phyloP scores from a whole-genome alignment of 2,113 vertebrate species.

The Cariama cristata region DNA sequence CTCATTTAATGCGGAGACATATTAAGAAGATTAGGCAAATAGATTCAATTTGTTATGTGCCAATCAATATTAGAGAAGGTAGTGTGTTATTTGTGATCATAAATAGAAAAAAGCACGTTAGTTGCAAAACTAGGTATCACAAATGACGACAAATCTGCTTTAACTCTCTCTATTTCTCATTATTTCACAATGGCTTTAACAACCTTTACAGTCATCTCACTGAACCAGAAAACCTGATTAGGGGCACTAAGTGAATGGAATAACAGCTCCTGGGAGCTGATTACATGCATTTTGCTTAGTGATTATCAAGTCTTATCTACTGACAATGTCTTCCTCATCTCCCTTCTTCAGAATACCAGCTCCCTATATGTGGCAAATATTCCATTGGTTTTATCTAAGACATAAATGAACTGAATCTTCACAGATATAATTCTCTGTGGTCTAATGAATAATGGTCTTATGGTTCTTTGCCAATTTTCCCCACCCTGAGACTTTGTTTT shows the following conservation, averaged over 20 bases:
- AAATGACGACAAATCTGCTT: not conserved
- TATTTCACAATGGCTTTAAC: slow-evolving; percentile 10
- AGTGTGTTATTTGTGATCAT: not conserved
- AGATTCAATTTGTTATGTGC: not conserved
- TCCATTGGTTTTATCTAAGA: not conserved
- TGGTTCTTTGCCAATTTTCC: not conserved
- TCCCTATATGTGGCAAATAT: not conserved
- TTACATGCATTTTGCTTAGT: not conserved
- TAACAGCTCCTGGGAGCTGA: not conserved
- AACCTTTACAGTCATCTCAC: not conserved
- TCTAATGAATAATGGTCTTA: not conserved
- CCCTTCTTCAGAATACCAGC: not conserved
- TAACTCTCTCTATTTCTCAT: not conserved
- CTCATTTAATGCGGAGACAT: not conserved
- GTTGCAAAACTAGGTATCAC: not conserved
- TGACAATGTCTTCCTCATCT: not conserved
- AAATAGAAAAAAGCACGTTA: not conserved
- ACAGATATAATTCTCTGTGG: not conserved
- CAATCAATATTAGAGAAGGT: not conserved
- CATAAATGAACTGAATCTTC: not conserved
- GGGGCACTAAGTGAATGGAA: not conserved
- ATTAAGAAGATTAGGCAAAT: slow-evolving; percentile 23
- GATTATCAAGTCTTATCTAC: not conserved
- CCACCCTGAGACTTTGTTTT: not conserved
- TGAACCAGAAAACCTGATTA: slow-evolving; percentile 22